A percentile compares a stretch with the other conserved stretches of the same genome.
phyloP scores from a whole-genome alignment of 1,140 invertebrate genomes.

The Condylostylus longicornis region DNA sequence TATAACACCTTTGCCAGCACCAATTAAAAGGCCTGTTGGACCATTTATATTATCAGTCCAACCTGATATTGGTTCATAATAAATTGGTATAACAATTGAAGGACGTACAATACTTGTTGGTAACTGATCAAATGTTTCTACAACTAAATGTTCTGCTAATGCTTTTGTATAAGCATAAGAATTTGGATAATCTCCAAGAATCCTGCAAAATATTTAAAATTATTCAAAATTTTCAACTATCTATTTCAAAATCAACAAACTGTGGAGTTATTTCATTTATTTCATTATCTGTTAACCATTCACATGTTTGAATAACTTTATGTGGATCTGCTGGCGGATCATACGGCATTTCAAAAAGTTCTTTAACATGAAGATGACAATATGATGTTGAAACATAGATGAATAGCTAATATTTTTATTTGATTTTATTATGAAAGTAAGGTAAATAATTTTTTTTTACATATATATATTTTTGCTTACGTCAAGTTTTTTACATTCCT shows the following conservation, averaged over 20 bases:
- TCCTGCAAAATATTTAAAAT: slow-evolving; percentile 28
- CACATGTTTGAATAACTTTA: slow-evolving; percentile 72
- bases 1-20: slow-evolving; percentile 55
- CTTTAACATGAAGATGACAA: slow-evolving; percentile 46
- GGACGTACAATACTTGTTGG: slow-evolving; percentile 79
- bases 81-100: slow-evolving; percentile 74
- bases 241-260: background rate
- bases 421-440: no score
- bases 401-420: slow-evolving; percentile 32
- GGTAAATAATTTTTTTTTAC: background rate
- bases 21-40: slow-evolving; percentile 55
- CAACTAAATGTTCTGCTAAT: slow-evolving; percentile 63
- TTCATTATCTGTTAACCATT: slow-evolving; percentile 72
- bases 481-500: slow-evolving; percentile 54
- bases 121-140: slow-evolving; percentile 54
- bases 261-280: slow-evolving; percentile 22
- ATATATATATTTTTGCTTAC: slow-evolving; percentile 29
- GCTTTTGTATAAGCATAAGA: slow-evolving; percentile 89
- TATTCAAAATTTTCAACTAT: background rate
- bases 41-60: slow-evolving; percentile 92
- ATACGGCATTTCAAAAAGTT: slow-evolving; percentile 58
- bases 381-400: slow-evolving; percentile 47
- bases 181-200: slow-evolving; percentile 71
- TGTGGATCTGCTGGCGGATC: slow-evolving; percentile 76
- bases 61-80: slow-evolving; percentile 64